phyloP scores from a whole-genome alignment of 2,888 invertebrate species.

The Synergus japonicus region DNA sequence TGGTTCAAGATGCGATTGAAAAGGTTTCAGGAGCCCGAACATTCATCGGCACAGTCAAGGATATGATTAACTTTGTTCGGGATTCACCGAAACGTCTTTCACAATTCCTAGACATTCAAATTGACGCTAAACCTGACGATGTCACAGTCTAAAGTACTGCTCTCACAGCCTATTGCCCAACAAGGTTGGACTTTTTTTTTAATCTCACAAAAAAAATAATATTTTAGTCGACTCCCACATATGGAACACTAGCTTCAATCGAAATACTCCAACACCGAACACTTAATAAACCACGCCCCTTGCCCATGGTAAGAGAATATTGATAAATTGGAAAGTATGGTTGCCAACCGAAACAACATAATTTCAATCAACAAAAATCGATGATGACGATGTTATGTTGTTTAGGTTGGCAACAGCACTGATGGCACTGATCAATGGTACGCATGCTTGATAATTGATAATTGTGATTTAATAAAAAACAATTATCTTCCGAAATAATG shows the following conservation, averaged over 20 bases:
- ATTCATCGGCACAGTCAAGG: slow-evolving; percentile 23
- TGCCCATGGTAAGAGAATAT: too few relatives aligned
- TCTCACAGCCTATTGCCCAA: slow-evolving; percentile 29
- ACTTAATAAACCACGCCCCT: too few relatives aligned
- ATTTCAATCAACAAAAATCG: too few relatives aligned
- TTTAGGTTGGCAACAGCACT: too few relatives aligned
- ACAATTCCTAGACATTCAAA: background rate
- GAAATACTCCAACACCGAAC: too few relatives aligned
- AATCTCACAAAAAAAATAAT: background rate
- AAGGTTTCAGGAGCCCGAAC: slow-evolving; percentile 15
- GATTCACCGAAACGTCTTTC: slow-evolving; percentile 24
- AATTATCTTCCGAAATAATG: background rate
- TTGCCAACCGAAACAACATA: too few relatives aligned
- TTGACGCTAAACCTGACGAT: background rate
- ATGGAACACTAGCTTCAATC: too few relatives aligned
- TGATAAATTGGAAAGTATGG: too few relatives aligned
- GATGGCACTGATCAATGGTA: too few relatives aligned
- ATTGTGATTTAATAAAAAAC: background rate
- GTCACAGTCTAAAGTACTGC: background rate
- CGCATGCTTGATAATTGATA: too few relatives aligned
- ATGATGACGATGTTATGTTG: too few relatives aligned
- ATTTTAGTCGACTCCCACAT: too few relatives aligned
- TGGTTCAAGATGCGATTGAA: slow-evolving; percentile 47
- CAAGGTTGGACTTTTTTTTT: slow-evolving; percentile 2
- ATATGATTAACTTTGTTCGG: background rate